These are phyloP conservation scores for Ornithorhynchus anatinus DNA, from an alignment of 2,113 vertebrate genomes.

Conservation along the genomic window DNA sequence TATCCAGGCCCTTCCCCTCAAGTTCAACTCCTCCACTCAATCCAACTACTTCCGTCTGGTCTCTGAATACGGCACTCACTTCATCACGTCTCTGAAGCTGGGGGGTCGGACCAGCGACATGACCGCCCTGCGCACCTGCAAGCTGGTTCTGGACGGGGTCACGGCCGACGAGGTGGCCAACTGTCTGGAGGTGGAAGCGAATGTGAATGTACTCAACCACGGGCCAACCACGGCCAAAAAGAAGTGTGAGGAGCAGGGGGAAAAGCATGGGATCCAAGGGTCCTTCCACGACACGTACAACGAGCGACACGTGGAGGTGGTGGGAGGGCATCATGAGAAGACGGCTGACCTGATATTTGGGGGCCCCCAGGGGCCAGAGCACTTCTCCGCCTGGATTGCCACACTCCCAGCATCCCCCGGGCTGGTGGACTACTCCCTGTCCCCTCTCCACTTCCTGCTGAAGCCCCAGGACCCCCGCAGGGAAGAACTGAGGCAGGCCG, in stretches of 20 bases:
- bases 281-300: constrained; percentile 76
- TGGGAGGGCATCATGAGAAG: constrained; percentile 55
- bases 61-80: constrained; percentile 63
- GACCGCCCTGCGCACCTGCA: constrained; percentile 80
- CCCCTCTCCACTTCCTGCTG: constrained; percentile 77
- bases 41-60: constrained; percentile 46
- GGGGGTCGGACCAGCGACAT: constrained; percentile 75
- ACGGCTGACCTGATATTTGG: constrained; percentile 78
- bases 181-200: constrained; percentile 75
- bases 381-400: constrained; percentile 78
- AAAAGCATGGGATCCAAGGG: constrained; percentile 42
- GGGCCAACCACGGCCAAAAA: fast-evolving
- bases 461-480: not conserved
- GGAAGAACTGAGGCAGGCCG: constrained; percentile 69
- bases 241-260: constrained; percentile 59
- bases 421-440: constrained; percentile 76
- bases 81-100: constrained; percentile 65
- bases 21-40: not conserved
- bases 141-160: constrained; percentile 72
- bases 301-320: constrained; percentile 61
- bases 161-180: constrained; percentile 66
- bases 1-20: constrained; percentile 19
- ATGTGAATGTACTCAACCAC: not conserved
- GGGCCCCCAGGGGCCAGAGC: constrained; percentile 52
- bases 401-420: constrained; percentile 67